These are phyloP conservation scores for Geococcyx californianus DNA, from an alignment of 2,113 vertebrate species.

Conservation along the genomic window DNA sequence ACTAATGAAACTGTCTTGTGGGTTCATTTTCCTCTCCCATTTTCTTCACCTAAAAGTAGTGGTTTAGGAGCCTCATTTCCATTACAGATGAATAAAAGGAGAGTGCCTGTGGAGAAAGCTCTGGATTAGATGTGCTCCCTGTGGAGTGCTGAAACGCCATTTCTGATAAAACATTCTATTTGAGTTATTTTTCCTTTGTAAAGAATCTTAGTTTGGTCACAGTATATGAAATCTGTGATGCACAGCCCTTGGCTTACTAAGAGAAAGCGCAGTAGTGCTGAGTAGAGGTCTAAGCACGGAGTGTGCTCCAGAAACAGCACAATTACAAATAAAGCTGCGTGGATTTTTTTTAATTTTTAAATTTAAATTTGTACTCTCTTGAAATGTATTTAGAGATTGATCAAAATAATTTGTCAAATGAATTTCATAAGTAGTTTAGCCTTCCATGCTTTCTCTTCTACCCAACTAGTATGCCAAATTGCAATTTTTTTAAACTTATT, in stretches of 20 bases:
- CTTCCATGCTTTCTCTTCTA: neutral
- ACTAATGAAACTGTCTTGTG: neutral
- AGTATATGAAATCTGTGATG: fast-evolving
- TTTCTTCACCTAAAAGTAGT: neutral
- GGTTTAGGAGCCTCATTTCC: constrained; percentile 21
- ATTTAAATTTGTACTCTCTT: neutral
- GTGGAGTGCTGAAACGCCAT: neutral
- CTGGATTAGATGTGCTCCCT: neutral
- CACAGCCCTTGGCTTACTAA: fast-evolving
- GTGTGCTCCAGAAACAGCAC: neutral
- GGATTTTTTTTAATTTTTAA: neutral
- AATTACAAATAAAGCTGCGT: fast-evolving
- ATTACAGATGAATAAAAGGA: constrained; percentile 24
- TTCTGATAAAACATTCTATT: constrained; percentile 1
- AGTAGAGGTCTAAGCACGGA: fast-evolving
- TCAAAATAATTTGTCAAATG: neutral
- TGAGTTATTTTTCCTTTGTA: neutral
- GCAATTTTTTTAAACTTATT: neutral
- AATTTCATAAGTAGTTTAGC: neutral
- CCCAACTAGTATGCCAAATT: neutral
- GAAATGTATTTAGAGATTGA: neutral
- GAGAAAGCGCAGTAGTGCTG: neutral
- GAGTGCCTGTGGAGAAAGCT: constrained; percentile 26
- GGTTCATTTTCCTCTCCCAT: neutral
- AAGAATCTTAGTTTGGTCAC: neutral